Base-by-base conservation (phyloP, 2,113 vertebrate genomes). In the Rallus limicola region DNA sequence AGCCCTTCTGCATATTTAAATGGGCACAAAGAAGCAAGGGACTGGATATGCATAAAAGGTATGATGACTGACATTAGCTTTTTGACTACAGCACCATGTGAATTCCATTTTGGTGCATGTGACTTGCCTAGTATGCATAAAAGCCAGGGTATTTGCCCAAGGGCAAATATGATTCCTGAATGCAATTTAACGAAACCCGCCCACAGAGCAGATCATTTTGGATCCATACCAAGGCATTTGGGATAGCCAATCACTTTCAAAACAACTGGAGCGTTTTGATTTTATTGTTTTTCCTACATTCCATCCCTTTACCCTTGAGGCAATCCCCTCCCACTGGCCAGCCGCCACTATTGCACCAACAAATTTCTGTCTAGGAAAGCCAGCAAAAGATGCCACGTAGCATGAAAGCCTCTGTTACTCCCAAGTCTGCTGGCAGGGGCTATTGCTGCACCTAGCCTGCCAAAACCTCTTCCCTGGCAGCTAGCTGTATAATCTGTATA, bases 301-400 rank as follows among this genome's bases (percentile, higher is more conserved):
- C 93, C 90, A 96, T 97, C 97, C 97, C 97, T 97, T 96, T 97
- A 97, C 97, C 98, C 98, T 97, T 89, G 95, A 98, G 97, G 96
- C 95, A 83, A 81, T 92, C 87, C 94, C 96, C 96, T 97, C 97
- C 96, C 90, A 63, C 96, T 97, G 97, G 97, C 90, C 92, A 72
- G 70, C 38, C 25, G 97, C 96, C 97, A 95, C 23, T 69, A 60
- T 88, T 87, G 93, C 95, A 79, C 95, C 82, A 65, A 69, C 74
- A 68, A 56, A 65, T 97, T 89, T 92, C 93, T 50, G 90, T 96
- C 97, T 81, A 94, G 97, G 96, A 97, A 93, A 97, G 97, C 97
- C 94, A 95, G 97, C 3, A 76, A 93, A 95, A 81, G 93, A 91
- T 84, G 92, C 82, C 89, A 74, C 46, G 11, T 21, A n/a, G 92